A percentile compares a stretch with the other conserved stretches of the same genome.
Evolutionary conservation across 2,888 invertebrate species (phyloP).

Genomic region (Tuberolachnus salignus): DNA sequence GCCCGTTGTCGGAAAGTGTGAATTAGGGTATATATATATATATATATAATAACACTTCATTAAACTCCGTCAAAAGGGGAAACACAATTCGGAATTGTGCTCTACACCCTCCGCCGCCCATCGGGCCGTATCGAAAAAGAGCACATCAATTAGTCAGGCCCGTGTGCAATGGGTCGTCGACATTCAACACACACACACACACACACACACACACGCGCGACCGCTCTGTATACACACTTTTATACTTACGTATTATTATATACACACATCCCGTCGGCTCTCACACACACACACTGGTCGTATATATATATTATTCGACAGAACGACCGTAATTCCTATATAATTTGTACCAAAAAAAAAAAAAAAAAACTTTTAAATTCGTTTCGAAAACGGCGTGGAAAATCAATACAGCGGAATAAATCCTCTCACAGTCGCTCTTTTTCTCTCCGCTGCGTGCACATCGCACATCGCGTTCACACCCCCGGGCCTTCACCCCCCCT

Average conservation of each 20-base stretch:
- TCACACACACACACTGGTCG: not conserved
- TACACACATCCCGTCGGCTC: not conserved
- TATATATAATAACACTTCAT: slow-evolving; percentile 58
- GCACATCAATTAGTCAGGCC: slow-evolving; percentile 54
- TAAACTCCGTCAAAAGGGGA: slow-evolving; percentile 57
- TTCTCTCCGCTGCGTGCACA: not conserved
- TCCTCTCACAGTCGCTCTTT: not conserved
- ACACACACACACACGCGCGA: not conserved
- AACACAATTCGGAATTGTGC: slow-evolving; percentile 32
- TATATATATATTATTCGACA: slow-evolving; percentile 10
- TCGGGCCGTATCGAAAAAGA: slow-evolving; percentile 49
- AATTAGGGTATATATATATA: slow-evolving; percentile 55
- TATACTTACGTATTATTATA: not conserved
- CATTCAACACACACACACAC: not conserved
- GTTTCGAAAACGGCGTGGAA: slow-evolving; percentile 40
- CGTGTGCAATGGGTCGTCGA: slow-evolving; percentile 54
- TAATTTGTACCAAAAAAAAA: slow-evolving; percentile 28
- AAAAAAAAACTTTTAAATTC: slow-evolving; percentile 43
- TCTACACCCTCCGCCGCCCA: slow-evolving; percentile 8
- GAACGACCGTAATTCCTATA: slow-evolving; percentile 48
- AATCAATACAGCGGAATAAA: slow-evolving; percentile 49
- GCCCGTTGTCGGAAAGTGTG: slow-evolving; percentile 43
- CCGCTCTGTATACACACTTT: too few species aligned
- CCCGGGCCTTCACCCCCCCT: too few species aligned
- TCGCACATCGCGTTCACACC: too few species aligned